Evolutionary conservation across 2,888 invertebrate species (phyloP), one percentile per base, ranked within the genome.

Genomic region (Tanaodytes sp.): DNA sequence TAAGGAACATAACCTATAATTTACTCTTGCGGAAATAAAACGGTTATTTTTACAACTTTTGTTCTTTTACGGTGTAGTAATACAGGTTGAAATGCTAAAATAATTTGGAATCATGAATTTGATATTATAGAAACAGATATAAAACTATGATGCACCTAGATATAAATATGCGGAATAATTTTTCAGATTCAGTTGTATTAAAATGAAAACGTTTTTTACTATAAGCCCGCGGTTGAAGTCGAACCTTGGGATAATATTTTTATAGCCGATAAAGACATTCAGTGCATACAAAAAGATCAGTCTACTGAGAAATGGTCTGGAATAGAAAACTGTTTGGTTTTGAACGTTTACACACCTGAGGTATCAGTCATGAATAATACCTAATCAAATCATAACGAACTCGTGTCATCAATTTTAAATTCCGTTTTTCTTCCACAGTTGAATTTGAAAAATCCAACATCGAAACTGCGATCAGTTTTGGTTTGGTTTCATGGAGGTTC

Each of bases 401-500:
- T 33, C 4, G 3, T 33, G n/a, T 33, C 12, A 6, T n/a, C 6
- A 4, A 33, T 33, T 8, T 8, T n/a, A 8, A 33, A 33, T 52
- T 77, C 77, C 52, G 31, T 39, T 36, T 9, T 39, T 14, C 43
- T 42, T 40, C 9, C 39, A 36, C 30, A 65, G 57, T 16, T 58
- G 15, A 14, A 63, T 42, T 49, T 36, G 5, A 27, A 6, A 36
- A 18, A 31, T 9, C n/a, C 16, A 23, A 20, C 27, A 15, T 12
- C n/a, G 27, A 31, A 30, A 31, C 46, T 57, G 20, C 65, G 46
- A 31, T 52, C 77, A 8, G 77, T 76, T 0, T 65, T 77, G 71
- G 73, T 79, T 3, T 80, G 77, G 77, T 73, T 80, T 36, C 64
- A 75, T 20, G 80, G 78, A 3, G 79, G 78, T 11, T 59, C 52